Evolutionary conservation across 2,113 vertebrate genomes (phyloP).

Genomic region (Puma concolor): DNA sequence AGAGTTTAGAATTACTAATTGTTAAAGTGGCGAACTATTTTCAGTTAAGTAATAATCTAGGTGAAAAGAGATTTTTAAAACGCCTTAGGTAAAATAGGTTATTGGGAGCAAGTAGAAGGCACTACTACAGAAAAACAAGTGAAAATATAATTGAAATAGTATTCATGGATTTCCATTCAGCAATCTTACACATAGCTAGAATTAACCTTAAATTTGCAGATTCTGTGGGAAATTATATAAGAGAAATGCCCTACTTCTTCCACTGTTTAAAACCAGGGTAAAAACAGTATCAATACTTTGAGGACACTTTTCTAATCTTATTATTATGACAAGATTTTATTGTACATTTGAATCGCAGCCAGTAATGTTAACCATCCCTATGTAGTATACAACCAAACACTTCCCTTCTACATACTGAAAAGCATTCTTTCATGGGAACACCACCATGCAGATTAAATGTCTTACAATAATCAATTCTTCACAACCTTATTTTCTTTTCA

Average conservation of each 20-base stretch:
- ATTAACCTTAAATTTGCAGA: conserved; percentile 11
- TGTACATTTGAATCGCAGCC: conserved; percentile 8
- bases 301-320: background rate
- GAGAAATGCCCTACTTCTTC: background rate
- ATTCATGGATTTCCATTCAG: background rate
- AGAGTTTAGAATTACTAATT: conserved; percentile 20
- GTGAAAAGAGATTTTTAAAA: background rate
- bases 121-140: background rate
- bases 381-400: background rate
- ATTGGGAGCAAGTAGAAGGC: background rate
- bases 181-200: background rate
- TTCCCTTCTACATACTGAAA: background rate
- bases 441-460: background rate
- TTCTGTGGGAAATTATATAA: background rate
- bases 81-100: background rate
- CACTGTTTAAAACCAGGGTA: background rate
- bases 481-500: background rate
- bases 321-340: background rate
- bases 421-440: background rate
- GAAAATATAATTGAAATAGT: background rate
- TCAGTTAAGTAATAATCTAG: background rate
- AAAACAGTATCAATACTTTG: background rate
- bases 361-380: background rate
- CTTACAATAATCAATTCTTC: conserved; percentile 41
- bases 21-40: background rate